Evolutionary conservation across 2,888 invertebrate species (phyloP).

Genomic region (Pristionchus entomophagus): DNA sequence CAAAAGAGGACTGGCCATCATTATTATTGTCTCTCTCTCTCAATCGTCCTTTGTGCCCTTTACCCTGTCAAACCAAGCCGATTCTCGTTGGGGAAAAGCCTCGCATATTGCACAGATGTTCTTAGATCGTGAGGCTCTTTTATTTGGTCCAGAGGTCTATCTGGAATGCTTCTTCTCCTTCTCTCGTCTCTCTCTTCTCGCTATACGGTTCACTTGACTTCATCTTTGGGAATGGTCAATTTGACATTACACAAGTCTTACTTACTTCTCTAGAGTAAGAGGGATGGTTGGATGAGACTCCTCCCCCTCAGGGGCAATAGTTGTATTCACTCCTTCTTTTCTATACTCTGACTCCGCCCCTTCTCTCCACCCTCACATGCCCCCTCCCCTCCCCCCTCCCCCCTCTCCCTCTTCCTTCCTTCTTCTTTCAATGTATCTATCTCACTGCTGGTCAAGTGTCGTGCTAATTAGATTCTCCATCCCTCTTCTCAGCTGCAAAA

Average conservation of each 20-base stretch:
- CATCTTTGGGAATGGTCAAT: background rate
- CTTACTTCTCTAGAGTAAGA: background rate
- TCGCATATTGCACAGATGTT: constrained; percentile 40
- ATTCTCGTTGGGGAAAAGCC: background rate
- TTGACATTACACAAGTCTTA: constrained; percentile 37
- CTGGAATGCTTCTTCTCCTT: background rate
- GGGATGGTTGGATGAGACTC: background rate
- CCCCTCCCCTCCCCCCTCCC: background rate
- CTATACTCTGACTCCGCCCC: background rate
- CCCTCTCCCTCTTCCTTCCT: constrained; percentile 28
- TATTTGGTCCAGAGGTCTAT: constrained; percentile 13
- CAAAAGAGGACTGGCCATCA: constrained; percentile 30
- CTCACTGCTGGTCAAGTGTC: constrained; percentile 37
- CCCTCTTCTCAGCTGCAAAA: background rate
- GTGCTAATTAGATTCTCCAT: constrained; percentile 44
- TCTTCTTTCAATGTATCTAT: constrained; percentile 28
- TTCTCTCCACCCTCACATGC: constrained; percentile 31
- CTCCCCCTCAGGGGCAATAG: constrained; percentile 28
- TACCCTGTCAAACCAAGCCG: background rate
- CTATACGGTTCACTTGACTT: constrained; percentile 10
- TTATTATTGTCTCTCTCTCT: constrained; percentile 23
- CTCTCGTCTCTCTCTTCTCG: background rate
- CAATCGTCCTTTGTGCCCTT: constrained; percentile 15
- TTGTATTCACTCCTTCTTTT: constrained; percentile 9
- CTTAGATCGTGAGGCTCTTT: constrained; percentile 5